Percentiles rank a stretch among this genome's conserved stretches.
Evolutionary conservation across 2,113 vertebrate species (phyloP).

Genomic region (Tachysurus fulvidraco): DNA sequence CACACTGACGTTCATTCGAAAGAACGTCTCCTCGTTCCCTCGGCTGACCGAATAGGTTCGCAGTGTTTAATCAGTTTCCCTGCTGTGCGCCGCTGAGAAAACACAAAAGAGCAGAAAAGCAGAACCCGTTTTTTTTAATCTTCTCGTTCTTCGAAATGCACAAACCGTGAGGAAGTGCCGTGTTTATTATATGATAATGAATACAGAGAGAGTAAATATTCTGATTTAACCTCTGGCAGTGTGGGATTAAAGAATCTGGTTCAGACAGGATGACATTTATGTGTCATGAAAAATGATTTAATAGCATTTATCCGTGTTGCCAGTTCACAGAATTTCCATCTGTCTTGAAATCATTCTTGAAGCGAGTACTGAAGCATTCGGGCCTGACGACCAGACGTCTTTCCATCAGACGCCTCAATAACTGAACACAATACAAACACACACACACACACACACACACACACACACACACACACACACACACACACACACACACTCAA

Average conservation of each 20-base stretch:
- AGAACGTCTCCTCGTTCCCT: not conserved
- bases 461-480: too few relatives aligned
- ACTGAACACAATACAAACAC: too few relatives aligned
- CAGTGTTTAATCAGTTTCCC: constrained; percentile 5
- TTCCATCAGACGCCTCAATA: too few relatives aligned
- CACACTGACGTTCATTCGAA: not conserved
- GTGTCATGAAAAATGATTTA: not conserved
- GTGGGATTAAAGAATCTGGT: not conserved
- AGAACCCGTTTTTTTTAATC: not conserved
- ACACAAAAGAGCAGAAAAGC: not conserved
- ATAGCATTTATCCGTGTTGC: not conserved
- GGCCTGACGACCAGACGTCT: too few relatives aligned
- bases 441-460: too few relatives aligned
- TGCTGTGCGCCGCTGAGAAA: not conserved
- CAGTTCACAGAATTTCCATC: not conserved
- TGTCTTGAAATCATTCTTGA: not conserved
- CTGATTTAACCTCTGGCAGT: not conserved
- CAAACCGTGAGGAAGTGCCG: not conserved
- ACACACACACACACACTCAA: too few relatives aligned
- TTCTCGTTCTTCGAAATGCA: not conserved
- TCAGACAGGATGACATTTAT: not conserved
- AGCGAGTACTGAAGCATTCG: too few relatives aligned
- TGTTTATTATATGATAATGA: constrained; percentile 5
- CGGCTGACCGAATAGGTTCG: not conserved
- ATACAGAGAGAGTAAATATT: not conserved